Evolutionary conservation across 2,888 invertebrate species (phyloP).

Genomic region (Drosophila histrio): DNA sequence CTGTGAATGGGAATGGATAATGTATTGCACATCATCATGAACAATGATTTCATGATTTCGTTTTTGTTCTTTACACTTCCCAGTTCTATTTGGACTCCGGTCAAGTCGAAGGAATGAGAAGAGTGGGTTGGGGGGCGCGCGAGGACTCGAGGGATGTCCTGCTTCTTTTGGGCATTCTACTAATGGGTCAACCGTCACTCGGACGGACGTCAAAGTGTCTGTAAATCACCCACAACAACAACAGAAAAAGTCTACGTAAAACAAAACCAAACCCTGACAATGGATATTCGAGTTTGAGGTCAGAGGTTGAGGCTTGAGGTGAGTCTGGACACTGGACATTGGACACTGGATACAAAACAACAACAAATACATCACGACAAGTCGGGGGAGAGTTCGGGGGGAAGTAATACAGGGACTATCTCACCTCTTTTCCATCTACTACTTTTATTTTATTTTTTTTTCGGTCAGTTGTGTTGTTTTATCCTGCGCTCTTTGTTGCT

Average conservation of each 20-base stretch:
- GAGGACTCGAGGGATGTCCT: conserved; percentile 48
- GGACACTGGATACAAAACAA: conserved; percentile 20
- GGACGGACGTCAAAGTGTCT: conserved; percentile 77
- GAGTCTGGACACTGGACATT: conserved; percentile 37
- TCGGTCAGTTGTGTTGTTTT: conserved; percentile 12
- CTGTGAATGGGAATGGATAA: conserved; percentile 67
- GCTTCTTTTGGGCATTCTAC: conserved; percentile 62
- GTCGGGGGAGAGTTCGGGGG: conserved; percentile 13
- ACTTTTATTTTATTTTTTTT: neutral
- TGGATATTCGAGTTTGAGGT: conserved; percentile 29
- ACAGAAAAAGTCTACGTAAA: conserved; percentile 34
- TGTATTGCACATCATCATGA: conserved; percentile 79
- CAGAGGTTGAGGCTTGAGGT: conserved; percentile 52
- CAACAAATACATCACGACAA: conserved; percentile 69
- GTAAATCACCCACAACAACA: conserved; percentile 74
- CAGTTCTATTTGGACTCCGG: conserved; percentile 16
- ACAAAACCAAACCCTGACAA: conserved; percentile 43
- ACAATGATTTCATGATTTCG: conserved; percentile 79
- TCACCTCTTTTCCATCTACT: conserved; percentile 25
- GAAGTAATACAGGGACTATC: conserved; percentile 13
- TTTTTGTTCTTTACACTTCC: conserved; percentile 40
- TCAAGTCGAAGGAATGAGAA: neutral
- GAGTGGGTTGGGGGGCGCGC: conserved; percentile 28
- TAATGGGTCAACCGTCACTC: conserved; percentile 79
- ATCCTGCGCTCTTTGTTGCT: conserved; percentile 23